Evolutionary conservation across 2,113 vertebrate genomes (phyloP), one percentile per base, ranked within the genome.

Genomic region (Podarcis muralis): DNA sequence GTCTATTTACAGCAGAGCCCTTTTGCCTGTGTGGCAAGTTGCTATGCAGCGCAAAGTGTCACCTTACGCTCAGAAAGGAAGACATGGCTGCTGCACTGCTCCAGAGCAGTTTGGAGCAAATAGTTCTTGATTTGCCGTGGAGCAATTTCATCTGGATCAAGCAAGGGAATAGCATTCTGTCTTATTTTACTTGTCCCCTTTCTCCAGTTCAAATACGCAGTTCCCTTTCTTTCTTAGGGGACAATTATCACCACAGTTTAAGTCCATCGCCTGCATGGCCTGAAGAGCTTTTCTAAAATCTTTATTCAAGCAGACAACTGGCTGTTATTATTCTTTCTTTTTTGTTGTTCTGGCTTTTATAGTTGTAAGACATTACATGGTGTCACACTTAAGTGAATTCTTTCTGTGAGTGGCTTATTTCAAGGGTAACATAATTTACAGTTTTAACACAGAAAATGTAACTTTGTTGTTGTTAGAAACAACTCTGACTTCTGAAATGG

Each of bases 11-110:
- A 65, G 53, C 53, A 48, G 71, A 88, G 71, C 53, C 53, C 86
- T 88, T 53, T 82, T 88, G 86, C 69, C 79, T 75, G 8, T 40
- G 83, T 87, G 53, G 80, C 57, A 75, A 88, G 79, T 43, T 65
- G 53, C 68, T 65, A 15, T 37, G 57, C 35, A 23, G 27, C 43
- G 27, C 35, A 40, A 62, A 88, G 80, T 82, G 53, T 82, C 71
- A 65, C 80, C 53, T 88, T 82, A 75, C 86, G n/a, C 57, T n/a
- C 74, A 13, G 18, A 62, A 82, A 75, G 15, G 23, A 75, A 62
- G 86, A 69, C 35, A 48, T 15, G 35, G 27, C 13, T 16, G 27
- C 13, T 7, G n/a, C 48, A 27, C 65, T 71, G 22, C 27, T 71
- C n/a, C 43, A 20, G 18, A 57, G 43, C n/a, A 35, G 20, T 82